Base-by-base conservation (phyloP, 2,797 vertebrate genomes). In the Taeniopygia guttata region DNA sequence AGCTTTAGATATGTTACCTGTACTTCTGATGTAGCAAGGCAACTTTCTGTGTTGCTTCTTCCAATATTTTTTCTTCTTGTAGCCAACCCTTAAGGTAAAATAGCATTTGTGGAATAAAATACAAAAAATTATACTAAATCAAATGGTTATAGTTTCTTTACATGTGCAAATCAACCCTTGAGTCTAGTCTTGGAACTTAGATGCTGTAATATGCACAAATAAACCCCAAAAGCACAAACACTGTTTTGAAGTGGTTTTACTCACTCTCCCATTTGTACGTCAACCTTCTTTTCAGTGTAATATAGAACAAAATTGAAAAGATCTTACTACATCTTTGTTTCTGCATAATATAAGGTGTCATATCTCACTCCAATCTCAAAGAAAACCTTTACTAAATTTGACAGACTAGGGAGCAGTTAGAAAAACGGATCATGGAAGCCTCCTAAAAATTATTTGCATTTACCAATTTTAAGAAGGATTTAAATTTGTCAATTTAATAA, bases 31-130 rank as follows among this genome's bases (percentile, higher is more conserved):
- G 99, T 46, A 99, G 97, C 87, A 99, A 97, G 90, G 99, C 99
- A 98, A 99, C 99, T 97, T 99, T 99, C 95, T 99, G 99, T 54
- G 99, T 99, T 55, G 99, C 99, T 97, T 99, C 99, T 94, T 99
- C 99, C 97, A 99, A 67, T 64, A 99, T 98, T 74, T 99, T 98
- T 87, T 99, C 99, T 98, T 99, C 99, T 95, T 99, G 99, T 91
- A 99, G 98, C 99, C 99, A 99, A 40, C 98, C 99, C 99, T 99
- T 95, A 93, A 80, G 48, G 64, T 67, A 96, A 96, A 38, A 87
- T 15, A 77, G 27, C 46, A 76, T 84, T 75, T 82, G 83, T 8
- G 42, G 40, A 70, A 87, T 46, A 23, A 95, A 63, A 42, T 55
- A 51, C 10, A 26, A 79, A 80, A 23, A n/a, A 17, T 0, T 59